These are phyloP conservation scores for Hypolimnas misippus DNA, from an alignment of 2,888 invertebrate genomes.

Conservation along the genomic window DNA sequence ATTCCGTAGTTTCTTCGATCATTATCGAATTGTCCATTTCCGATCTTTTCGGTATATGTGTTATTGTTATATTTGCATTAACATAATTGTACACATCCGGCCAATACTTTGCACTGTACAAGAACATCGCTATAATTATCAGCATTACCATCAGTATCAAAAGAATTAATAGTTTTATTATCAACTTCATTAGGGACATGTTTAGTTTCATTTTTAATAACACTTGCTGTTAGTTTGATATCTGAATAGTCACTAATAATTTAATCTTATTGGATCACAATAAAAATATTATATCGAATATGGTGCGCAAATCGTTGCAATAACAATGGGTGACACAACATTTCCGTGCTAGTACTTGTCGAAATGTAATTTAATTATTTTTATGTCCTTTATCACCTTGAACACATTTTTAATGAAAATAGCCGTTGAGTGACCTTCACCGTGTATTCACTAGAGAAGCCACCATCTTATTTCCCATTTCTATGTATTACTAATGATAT, in stretches of 20 bases:
- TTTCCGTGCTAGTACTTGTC: neutral
- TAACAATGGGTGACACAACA: slow-evolving; percentile 8
- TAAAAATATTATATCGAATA: slow-evolving; percentile 16
- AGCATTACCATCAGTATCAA: slow-evolving; percentile 65
- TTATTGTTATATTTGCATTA: slow-evolving; percentile 73
- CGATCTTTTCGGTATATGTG: slow-evolving; percentile 67
- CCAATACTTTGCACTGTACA: slow-evolving; percentile 59
- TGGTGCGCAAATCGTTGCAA: slow-evolving; percentile 23
- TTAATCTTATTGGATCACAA: slow-evolving; percentile 16
- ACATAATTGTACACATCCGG: slow-evolving; percentile 70
- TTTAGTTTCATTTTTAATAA: slow-evolving; percentile 60
- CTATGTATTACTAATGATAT: too few species aligned
- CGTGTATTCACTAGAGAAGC: too few species aligned
- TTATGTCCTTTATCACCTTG: slow-evolving; percentile 3
- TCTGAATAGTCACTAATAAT: slow-evolving; percentile 36
- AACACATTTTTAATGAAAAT: neutral
- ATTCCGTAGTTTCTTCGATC: slow-evolving; percentile 56
- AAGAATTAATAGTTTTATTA: slow-evolving; percentile 60
- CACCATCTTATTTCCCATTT: too few species aligned
- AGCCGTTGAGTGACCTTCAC: too few species aligned
- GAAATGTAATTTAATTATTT: neutral
- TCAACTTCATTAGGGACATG: slow-evolving; percentile 55
- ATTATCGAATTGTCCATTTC: slow-evolving; percentile 62
- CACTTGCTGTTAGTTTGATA: slow-evolving; percentile 15
- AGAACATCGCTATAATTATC: slow-evolving; percentile 60